Base-by-base conservation (phyloP, 23 tunicate species). In the Oikopleura vanhoeffeni region DNA sequence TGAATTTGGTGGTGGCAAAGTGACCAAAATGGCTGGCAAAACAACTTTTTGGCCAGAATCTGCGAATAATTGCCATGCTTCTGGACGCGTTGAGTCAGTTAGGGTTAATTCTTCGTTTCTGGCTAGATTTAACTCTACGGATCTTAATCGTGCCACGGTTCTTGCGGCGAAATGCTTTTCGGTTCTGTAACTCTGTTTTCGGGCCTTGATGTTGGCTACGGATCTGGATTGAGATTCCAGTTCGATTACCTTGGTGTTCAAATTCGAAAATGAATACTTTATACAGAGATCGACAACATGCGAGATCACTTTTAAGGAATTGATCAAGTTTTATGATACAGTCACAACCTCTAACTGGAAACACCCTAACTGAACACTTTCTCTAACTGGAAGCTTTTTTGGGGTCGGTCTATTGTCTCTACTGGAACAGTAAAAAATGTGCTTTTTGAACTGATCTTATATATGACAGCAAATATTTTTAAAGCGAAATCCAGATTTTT, bases 81-180 rank as follows among this genome's bases (percentile, higher is more conserved):
- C 60, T 49, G 60, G 60, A 8, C 18, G 8, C 18, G 18, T 49
- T 18, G 60, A 49, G 60, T 49, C 60, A 49, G 18, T 18, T 8
- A 49, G 60, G 18, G 60, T 49, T 18, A 49, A 18, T 8, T 8
- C 18, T 18, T 49, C 60, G 18, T 49, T 49, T 49, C 60, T 49
- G 18, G 60, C 60, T 8, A 49, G 8, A 18, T 49, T 49, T 8
- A 49, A 18, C 8, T 49, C 60, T 8, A 49, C 60, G 18, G 8
- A 8, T 49, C 18, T 49, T 18, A 49, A 8, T 18, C 60, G 8
- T 49, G 60, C 18, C 8, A 49, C 60, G 32, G 34, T 71, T 8
- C 79, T 33, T 2, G 79, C 79, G 35, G 79, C 38, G 32, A 71
- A 71, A 32, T 71, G 79, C 79, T 71, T 71, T 38, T 71, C 79